Evolutionary conservation across 2,888 invertebrate genomes (phyloP), one percentile per base, ranked within the genome.

Genomic region (Tetragnatha montana): DNA sequence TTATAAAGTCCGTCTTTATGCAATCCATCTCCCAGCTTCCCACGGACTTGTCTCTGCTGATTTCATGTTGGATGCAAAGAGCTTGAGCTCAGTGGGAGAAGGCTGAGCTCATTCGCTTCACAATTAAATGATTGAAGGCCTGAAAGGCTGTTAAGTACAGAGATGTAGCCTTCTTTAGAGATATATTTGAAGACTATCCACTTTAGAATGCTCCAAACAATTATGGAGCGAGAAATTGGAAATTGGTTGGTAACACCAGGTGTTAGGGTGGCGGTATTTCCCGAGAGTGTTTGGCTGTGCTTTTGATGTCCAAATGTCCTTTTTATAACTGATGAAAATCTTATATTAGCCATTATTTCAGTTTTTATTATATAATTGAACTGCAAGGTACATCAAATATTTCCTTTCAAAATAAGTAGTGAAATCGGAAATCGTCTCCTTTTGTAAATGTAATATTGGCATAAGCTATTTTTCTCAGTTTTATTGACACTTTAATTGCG

Each of bases 11-110:
- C 51, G 14, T 21, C 35, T 35, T 35, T 35, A 19, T 51, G 75
- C 75, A 69, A 87, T 87, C 81, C 35, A 81, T 87, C 81, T 87
- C 35, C 4, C 76, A 1, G 12, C 87, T 68, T 51, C 87, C 75
- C 87, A 81, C 81, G 75, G 35, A 68, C 76, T 49, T 79, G 35
- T 81, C 75, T 81, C 50, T 70, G 79, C 60, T 73, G 22, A 22
- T 73, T 79, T 50, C 73, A 14, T 51, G 19, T 71, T 50, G 50
- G 71, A 22, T 74, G 19, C 35, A 8, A 60, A 79, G 21, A 22
- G 60, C 21, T 79, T 35, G 21, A 60, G 21, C 79, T 51, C 79
- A 79, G 79, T 21, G 51, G 60, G 60, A 60, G 60, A 7, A 60
- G 14, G 17, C 14, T 60, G 60, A 17, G 60, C 17, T 17, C 60